Percentiles rank a stretch among this genome's conserved stretches.
These are phyloP conservation scores for Reinhardtius hippoglossoides DNA, from an alignment of 2,113 vertebrate species.

Conservation along the genomic window DNA sequence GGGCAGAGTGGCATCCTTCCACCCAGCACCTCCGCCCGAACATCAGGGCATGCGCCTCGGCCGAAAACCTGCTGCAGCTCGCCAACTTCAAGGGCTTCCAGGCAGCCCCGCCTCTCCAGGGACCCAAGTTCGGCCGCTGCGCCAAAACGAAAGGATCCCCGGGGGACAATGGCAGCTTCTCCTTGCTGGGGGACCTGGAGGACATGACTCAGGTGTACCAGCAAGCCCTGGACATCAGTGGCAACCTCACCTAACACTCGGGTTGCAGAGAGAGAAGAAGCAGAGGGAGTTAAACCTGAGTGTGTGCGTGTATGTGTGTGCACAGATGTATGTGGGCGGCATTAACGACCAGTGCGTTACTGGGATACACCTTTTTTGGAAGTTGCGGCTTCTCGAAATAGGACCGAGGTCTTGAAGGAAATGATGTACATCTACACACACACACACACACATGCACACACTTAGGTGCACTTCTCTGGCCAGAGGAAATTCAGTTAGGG, in stretches of 20 bases:
- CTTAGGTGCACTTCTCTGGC: constrained; percentile 57
- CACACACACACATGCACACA: constrained; percentile 52
- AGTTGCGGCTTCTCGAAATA: constrained; percentile 52
- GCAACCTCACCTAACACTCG: constrained; percentile 84
- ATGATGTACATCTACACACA: constrained; percentile 57
- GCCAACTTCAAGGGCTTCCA: constrained; percentile 87
- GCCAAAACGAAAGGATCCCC: constrained; percentile 81
- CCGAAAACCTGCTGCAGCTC: constrained; percentile 94
- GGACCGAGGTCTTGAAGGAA: constrained; percentile 57
- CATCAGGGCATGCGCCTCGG: constrained; percentile 94
- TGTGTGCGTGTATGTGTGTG: constrained; percentile 41
- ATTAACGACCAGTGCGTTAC: constrained; percentile 83
- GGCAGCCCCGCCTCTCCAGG: constrained; percentile 85
- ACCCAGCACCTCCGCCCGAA: constrained; percentile 80
- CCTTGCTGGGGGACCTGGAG: constrained; percentile 94
- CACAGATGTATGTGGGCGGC: constrained; percentile 52
- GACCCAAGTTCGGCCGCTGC: constrained; percentile 86
- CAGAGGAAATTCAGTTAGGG: constrained; percentile 52
- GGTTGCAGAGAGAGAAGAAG: constrained; percentile 54
- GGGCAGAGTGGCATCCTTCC: constrained; percentile 86
- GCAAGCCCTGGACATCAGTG: constrained; percentile 96
- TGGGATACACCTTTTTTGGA: constrained; percentile 76
- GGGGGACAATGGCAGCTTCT: constrained; percentile 95
- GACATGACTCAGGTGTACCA: constrained; percentile 99
- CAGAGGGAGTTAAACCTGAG: constrained; percentile 33